A percentile compares a stretch with the other conserved stretches of the same genome.
Conservation (phyloP, 2,797 vertebrate species). For the Galaxias olidus region DNA sequence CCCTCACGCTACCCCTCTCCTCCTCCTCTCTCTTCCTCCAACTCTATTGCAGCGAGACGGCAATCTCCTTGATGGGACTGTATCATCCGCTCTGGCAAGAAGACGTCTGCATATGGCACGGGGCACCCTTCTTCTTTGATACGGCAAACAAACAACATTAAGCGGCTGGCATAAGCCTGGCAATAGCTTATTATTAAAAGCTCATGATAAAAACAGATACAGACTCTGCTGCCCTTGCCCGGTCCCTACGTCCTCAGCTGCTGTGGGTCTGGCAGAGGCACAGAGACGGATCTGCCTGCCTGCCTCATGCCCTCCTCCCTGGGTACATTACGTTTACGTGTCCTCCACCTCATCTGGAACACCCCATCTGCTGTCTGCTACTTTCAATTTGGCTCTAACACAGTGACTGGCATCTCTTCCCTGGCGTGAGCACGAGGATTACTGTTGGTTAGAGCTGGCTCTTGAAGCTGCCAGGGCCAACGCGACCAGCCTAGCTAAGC, state of each 20-base stretch:
- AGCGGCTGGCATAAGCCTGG: neutral
- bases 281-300: neutral
- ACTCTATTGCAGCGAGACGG: neutral
- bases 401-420: conserved; percentile 12
- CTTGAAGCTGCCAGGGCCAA: neutral
- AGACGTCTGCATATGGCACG: conserved; percentile 23
- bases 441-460: conserved; percentile 8
- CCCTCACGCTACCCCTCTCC: conserved; percentile 4
- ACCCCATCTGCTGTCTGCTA: conserved; percentile 50
- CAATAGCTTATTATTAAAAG: conserved; percentile 30
- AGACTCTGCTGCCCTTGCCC: too few species aligned
- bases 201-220: neutral
- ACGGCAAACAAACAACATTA: conserved; percentile 7
- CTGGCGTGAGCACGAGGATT: conserved; percentile 13
- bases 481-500: conserved; percentile 3
- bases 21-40: conserved; percentile 5
- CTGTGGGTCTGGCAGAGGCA: too few species aligned
- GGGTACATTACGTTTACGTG: conserved; percentile 26
- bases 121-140: conserved; percentile 13
- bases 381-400: conserved; percentile 26
- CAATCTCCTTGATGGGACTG: conserved; percentile 26
- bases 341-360: conserved; percentile 22
- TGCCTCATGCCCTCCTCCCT: conserved; percentile 15
- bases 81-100: conserved; percentile 14
- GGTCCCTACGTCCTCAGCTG: too few species aligned